Conservation (phyloP, 2,113 vertebrate species). For the Hiodon tergisus region DNA sequence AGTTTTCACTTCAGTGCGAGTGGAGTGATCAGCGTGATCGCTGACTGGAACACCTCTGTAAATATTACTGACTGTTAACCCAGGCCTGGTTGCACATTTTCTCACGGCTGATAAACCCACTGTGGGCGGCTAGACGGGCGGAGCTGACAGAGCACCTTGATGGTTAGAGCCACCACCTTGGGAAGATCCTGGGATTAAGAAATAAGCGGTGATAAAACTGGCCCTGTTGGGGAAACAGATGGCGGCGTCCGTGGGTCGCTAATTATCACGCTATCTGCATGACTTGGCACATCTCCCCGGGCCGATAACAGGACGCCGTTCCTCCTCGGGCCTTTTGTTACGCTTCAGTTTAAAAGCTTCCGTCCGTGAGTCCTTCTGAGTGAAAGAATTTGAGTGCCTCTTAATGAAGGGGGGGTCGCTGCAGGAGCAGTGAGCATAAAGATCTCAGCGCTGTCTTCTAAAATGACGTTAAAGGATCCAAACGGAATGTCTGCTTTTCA, state of each 20-base stretch:
- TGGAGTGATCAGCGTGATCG: not conserved
- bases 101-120: no score
- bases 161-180: not conserved
- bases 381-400: not conserved
- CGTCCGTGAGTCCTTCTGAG: conserved; percentile 2
- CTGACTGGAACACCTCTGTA: no score
- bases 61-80: no score
- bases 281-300: conserved; percentile 34
- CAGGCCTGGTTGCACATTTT: no score
- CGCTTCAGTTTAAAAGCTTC: conserved; percentile 7
- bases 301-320: conserved; percentile 22
- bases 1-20: no score
- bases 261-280: conserved; percentile 48
- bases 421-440: no score
- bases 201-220: not conserved
- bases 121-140: no score
- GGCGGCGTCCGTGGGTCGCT: conserved; percentile 42
- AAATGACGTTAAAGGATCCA: no score
- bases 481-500: no score
- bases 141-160: no score
- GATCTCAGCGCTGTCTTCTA: no score
- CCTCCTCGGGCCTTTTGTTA: conserved; percentile 22
- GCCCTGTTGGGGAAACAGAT: conserved; percentile 45
- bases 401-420: not conserved
- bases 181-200: not conserved